phyloP scores from a whole-genome alignment of 2,888 invertebrate genomes.

The Drosophila pegasa region DNA sequence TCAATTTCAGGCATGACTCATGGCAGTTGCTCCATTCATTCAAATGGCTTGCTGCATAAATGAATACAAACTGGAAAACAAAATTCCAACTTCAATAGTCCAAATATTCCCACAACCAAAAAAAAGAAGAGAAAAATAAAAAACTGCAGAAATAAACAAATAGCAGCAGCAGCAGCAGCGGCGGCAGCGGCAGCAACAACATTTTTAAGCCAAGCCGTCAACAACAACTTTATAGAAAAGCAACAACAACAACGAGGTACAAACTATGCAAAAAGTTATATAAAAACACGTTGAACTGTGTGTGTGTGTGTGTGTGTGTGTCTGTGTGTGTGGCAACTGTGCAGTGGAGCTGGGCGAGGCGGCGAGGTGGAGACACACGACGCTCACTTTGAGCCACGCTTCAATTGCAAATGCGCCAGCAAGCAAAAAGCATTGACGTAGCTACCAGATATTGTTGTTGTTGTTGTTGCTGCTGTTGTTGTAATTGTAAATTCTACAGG shows the following conservation, averaged over 20 bases:
- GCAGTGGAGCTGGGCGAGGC: conserved; percentile 3
- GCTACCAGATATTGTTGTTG: conserved; percentile 51
- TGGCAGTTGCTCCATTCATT: conserved; percentile 38
- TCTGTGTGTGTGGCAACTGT: conserved; percentile 4
- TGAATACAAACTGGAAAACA: conserved; percentile 32
- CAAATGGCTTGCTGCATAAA: conserved; percentile 35
- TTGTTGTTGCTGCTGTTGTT: conserved; percentile 53
- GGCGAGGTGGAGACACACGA: conserved; percentile 21
- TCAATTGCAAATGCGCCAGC: conserved; percentile 77
- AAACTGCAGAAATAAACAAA: conserved; percentile 57
- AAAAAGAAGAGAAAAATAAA: conserved; percentile 51
- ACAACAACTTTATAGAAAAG: conserved; percentile 59
- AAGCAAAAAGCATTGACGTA: conserved; percentile 66
- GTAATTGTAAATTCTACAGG: conserved; percentile 79
- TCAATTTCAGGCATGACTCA: conserved; percentile 51
- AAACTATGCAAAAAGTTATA: conserved; percentile 73
- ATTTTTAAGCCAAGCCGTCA: conserved; percentile 30
- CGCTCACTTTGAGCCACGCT: conserved; percentile 74
- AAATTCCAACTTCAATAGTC: conserved; percentile 51
- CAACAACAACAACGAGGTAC: conserved; percentile 21
- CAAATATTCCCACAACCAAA: conserved; percentile 67
- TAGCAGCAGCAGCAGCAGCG: conserved; percentile 21
- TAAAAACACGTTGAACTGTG: conserved; percentile 61
- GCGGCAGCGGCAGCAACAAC: conserved; percentile 14
- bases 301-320: conserved; percentile 1